These are phyloP conservation scores for Diaperis boleti DNA, from an alignment of 2,888 invertebrate genomes.

Conservation along the genomic window DNA sequence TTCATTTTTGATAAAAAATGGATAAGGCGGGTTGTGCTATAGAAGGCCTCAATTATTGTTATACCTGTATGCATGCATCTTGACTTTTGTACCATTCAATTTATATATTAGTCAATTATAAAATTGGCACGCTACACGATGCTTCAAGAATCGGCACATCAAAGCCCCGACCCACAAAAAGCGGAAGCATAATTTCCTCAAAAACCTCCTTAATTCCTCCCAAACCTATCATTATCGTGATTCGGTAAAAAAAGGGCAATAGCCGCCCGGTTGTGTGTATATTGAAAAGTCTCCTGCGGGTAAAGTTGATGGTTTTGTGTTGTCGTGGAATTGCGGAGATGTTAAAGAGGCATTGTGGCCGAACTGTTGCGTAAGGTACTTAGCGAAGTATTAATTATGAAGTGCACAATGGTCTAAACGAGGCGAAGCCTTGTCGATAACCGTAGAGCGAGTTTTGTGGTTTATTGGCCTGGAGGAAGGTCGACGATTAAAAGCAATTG, in stretches of 20 bases:
- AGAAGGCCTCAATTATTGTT: too few species aligned
- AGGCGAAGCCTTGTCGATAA: slow-evolving; percentile 25
- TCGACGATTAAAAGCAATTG: slow-evolving; percentile 41
- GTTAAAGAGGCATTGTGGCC: too few species aligned
- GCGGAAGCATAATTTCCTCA: slow-evolving; percentile 19
- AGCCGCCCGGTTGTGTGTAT: not conserved
- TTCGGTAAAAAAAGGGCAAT: not conserved
- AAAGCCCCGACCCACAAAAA: too few species aligned
- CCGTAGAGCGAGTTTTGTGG: slow-evolving; percentile 38
- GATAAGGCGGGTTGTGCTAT: too few species aligned
- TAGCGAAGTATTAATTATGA: slow-evolving; percentile 32
- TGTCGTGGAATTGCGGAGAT: too few species aligned
- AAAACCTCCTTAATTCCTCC: slow-evolving; percentile 15
- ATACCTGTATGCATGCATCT: too few species aligned
- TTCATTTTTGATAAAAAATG: too few species aligned
- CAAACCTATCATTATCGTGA: slow-evolving; percentile 11
- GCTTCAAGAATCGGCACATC: too few species aligned
- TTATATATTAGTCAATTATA: too few species aligned
- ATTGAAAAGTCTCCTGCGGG: not conserved
- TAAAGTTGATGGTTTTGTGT: slow-evolving; percentile 1
- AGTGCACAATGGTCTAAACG: slow-evolving; percentile 33
- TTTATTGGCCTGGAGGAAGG: slow-evolving; percentile 43
- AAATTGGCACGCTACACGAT: too few species aligned
- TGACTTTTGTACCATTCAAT: too few species aligned
- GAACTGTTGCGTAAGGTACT: slow-evolving; percentile 19